Evolutionary conservation across 2,888 invertebrate species (phyloP), one percentile per base, ranked within the genome.

Genomic region (Hedya salicella): DNA sequence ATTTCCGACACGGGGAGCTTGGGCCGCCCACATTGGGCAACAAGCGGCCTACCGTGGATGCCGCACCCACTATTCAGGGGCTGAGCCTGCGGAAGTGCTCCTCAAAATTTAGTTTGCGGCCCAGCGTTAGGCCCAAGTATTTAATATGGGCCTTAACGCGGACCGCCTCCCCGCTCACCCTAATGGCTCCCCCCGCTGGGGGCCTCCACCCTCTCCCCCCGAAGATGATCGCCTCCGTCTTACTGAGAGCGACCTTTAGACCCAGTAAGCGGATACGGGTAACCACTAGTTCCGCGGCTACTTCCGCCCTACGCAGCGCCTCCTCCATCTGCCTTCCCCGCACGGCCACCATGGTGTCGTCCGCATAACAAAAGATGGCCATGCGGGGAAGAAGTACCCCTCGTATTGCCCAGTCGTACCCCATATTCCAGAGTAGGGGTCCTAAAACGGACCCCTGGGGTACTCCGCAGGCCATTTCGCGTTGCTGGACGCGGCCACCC

Each of bases 51-150:
- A 52, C 21, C 13, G 42, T 30, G 1, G n/a, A 9, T 13, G 62
- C 62, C 1, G 52, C 9, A 21, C 44, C 8, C 6, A 57, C 25
- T 11, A 54, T 68, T 68, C 69, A 42, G 50, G 13, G 50, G 46
- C 69, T 70, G 64, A 71, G 65, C 17, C 36, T 17, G 3, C 14
- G n/a, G 36, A 65, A 52, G 25, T 67, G 67, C 2, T 49, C 54
- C 3, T 48, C 16, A 49, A 67, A 64, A 11, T 32, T 39, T 61
- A 50, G 62, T 16, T 40, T 13, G 16, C 62, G 52, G 50, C 64
- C 62, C 30, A 69, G 62, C 9, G 44, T 14, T 0, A 69, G 64
- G 32, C 67, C 64, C 32, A 69, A 50, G 30, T 68, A 69, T 9
- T 57, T 50, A n/a, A n/a, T n/a, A n/a, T n/a, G n/a, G n/a, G n/a